Conservation (phyloP, 2,797 vertebrate genomes). For the Chiroxiphia lanceolata region DNA sequence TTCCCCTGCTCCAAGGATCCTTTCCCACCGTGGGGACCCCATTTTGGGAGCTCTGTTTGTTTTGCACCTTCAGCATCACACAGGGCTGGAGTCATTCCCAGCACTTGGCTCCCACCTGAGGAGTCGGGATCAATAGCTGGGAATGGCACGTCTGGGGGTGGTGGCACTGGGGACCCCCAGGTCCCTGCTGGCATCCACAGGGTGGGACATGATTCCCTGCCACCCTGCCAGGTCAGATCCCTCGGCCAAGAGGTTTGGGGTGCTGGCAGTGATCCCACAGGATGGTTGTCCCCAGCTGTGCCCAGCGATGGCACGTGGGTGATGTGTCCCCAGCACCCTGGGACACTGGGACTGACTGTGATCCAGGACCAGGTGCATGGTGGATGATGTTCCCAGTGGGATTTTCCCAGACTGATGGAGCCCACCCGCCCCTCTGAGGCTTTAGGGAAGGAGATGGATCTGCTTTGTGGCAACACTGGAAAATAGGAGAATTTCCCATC, state of each 20-base stretch:
- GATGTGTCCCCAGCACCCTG: not conserved
- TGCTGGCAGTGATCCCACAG: not conserved
- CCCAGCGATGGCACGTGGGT: fast-evolving
- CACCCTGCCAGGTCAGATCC: fast-evolving
- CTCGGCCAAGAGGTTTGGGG: fast-evolving
- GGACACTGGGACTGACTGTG: fast-evolving
- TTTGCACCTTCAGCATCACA: fast-evolving
- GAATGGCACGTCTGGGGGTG: fast-evolving
- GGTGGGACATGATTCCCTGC: fast-evolving
- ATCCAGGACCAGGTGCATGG: fast-evolving
- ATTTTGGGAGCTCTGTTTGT: no score
- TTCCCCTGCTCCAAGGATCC: fast-evolving
- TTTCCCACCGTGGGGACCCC: fast-evolving
- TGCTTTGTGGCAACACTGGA: fast-evolving
- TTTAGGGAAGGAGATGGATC: not conserved
- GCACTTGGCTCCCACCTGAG: not conserved
- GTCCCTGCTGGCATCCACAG: not conserved
- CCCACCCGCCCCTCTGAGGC: fast-evolving
- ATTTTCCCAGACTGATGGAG: fast-evolving
- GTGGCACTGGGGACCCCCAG: fast-evolving
- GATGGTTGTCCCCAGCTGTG: not conserved
- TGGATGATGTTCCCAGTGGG: not conserved
- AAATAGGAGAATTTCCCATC: not conserved
- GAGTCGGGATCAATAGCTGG: fast-evolving
- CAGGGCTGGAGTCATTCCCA: fast-evolving